Base-by-base conservation (phyloP, 2,113 vertebrate species). In the Chloroceryle aenea region DNA sequence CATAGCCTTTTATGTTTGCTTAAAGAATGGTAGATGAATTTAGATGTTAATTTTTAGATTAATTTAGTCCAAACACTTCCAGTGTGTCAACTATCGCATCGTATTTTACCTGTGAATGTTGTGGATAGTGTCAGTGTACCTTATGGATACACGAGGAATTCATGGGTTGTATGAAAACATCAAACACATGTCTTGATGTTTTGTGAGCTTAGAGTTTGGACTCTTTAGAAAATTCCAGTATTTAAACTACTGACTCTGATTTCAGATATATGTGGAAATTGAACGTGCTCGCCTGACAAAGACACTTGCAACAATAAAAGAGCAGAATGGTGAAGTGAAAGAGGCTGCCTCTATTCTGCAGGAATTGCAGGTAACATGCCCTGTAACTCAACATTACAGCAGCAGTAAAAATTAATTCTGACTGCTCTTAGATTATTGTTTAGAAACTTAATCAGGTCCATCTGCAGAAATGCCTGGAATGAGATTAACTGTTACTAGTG, bases 191-290 rank as follows among this genome's bases (percentile, higher is more conserved):
- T 50, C 19, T 40, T 45, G 58, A 22, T 20, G 42, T 45, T 7
- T 30, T 93, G 58, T 68, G 59, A 59, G 89, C 75, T 90, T 85
- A 84, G 50, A 68, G 67, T 59, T 87, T 89, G 45, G 26, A 23
- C 15, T 45, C 40, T 62, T 38, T 5, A 55, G 50, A 67, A 34
- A 48, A 81, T 50, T 27, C 7, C 47, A 17, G 0, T 27, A 14
- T 59, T 86, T 27, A 25, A 86, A 40, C 62, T 63, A 12, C 36
- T 56, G 2, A 56, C 78, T 38, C 52, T 83, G 55, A n/a, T 91
- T 96, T 45, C 96, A 99, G 99, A 99, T 99, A 52, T 99, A 99
- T 29, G 99, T 99, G 71, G 99, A 99, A 97, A 99, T 99, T 11
- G 99, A 99, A 86, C 99, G 99, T 15, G 99, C 99, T 56, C 98